Evolutionary conservation across 2,797 vertebrate genomes (phyloP), one percentile per base, ranked within the genome.

Genomic region (Netta rufina): DNA sequence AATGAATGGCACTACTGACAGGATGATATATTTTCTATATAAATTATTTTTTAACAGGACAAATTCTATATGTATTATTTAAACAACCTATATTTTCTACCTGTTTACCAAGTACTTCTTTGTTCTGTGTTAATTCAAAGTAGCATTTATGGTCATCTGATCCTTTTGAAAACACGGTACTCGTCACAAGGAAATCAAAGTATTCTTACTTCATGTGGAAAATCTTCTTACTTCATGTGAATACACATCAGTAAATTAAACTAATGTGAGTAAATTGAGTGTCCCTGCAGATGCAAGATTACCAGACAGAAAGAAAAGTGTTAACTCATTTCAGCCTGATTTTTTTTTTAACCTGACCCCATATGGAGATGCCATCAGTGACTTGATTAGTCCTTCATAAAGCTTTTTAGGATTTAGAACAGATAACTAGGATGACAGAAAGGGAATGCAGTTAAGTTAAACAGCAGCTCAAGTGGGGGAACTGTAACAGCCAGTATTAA

Each of bases 201-300:
- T 43, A 36, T 73, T 89, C 53, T 87, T 66, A 43, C 22, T 84
- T 94, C 43, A 53, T 33, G 58, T 47, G 51, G 58, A 82, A 91
- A 92, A 87, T 79, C 64, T 90, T 87, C 53, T 80, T 80, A 60
- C 38, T 87, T 83, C 60, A 57, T 71, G 61, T 80, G 57, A 89
- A 71, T 80, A 85, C 43, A 57, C 32, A 67, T 15, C 49, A 69
- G 49, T 58, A 85, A 87, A 87, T 53, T 61, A 43, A 91, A 77
- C 53, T 87, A 65, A 49, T 13, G 64, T 20, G 83, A 75, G 39
- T 81, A 73, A 89, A 61, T 54, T 71, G 24, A 25, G 8, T 71
- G 47, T 91, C 54, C 69, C 66, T 83, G 76, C 22, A 75, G 79
- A 92, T 16, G 14, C 49, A 61, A 80, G 66, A 73, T 77, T 94